Percentiles rank a stretch among this genome's conserved stretches.
These are phyloP conservation scores for Mormoops blainvillei DNA, from an alignment of 2,113 vertebrate genomes.

Conservation along the genomic window DNA sequence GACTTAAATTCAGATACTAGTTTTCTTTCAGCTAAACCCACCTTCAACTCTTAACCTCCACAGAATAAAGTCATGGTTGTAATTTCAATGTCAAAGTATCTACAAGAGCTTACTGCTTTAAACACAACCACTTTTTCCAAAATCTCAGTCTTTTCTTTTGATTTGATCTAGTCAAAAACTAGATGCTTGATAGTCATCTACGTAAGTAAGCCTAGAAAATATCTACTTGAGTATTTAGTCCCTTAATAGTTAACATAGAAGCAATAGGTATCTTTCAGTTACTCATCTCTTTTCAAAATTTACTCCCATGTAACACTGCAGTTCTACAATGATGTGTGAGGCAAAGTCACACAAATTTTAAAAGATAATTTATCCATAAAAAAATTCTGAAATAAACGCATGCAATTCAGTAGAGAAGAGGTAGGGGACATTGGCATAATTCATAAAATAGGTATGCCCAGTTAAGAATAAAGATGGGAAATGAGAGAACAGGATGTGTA, in stretches of 20 bases:
- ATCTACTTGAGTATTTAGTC: conserved; percentile 35
- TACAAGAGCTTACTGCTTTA: conserved; percentile 19
- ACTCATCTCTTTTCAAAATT: conserved; percentile 13
- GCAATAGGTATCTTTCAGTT: neutral
- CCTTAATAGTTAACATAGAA: conserved; percentile 16
- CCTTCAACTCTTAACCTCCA: neutral
- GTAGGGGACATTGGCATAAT: conserved; percentile 25
- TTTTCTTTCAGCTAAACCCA: neutral
- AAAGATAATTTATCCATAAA: conserved; percentile 44
- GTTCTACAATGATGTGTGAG: conserved; percentile 1
- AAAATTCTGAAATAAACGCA: conserved; percentile 30
- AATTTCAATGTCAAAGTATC: conserved; percentile 35
- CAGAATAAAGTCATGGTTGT: neutral
- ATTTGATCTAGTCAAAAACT: conserved; percentile 26
- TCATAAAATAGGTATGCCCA: conserved; percentile 54
- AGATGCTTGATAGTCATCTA: conserved; percentile 19
- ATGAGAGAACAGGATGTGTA: conserved; percentile 27
- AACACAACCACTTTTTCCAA: neutral
- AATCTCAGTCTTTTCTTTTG: conserved; percentile 10
- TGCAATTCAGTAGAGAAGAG: neutral
- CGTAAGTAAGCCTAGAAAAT: neutral
- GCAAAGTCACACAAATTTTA: neutral
- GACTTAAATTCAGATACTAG: conserved; percentile 14
- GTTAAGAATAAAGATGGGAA: conserved; percentile 57
- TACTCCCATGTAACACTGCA: neutral